phyloP scores from a whole-genome alignment of 2,797 vertebrate species.

The Zalophus californianus region DNA sequence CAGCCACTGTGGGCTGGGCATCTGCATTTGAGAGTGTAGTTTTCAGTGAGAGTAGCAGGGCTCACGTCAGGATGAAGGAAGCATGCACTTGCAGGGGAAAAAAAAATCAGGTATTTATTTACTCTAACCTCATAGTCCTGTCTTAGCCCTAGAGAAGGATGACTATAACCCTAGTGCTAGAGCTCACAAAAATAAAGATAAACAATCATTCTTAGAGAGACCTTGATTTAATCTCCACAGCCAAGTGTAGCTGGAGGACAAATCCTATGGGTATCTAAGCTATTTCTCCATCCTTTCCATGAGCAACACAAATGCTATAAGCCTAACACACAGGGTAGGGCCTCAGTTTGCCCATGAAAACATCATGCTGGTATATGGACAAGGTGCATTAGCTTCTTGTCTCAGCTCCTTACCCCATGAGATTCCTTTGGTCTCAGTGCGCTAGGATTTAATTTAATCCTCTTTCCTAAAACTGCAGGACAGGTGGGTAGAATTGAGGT shows the following conservation, averaged over 20 bases:
- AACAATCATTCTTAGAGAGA: background rate
- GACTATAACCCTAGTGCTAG: background rate
- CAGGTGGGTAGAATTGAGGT: background rate
- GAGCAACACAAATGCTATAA: background rate
- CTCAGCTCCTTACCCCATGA: background rate
- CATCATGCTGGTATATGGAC: background rate
- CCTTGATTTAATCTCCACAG: background rate
- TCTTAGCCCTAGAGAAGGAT: background rate
- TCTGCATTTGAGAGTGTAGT: background rate
- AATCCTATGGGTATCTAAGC: background rate
- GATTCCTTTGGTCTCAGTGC: background rate
- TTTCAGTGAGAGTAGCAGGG: background rate
- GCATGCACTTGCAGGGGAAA: fast-evolving
- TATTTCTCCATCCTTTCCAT: background rate
- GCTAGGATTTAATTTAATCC: background rate
- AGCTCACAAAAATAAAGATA: background rate
- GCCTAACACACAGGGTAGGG: background rate
- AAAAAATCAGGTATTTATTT: background rate
- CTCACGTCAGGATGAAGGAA: background rate
- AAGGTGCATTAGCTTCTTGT: fast-evolving
- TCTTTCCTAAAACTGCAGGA: background rate
- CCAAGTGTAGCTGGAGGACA: background rate
- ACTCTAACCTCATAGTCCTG: background rate
- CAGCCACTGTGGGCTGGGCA: background rate
- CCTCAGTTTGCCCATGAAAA: background rate